Evolutionary conservation across 2,113 vertebrate species (phyloP), one percentile per base, ranked within the genome.

Genomic region (Aix galericulata): DNA sequence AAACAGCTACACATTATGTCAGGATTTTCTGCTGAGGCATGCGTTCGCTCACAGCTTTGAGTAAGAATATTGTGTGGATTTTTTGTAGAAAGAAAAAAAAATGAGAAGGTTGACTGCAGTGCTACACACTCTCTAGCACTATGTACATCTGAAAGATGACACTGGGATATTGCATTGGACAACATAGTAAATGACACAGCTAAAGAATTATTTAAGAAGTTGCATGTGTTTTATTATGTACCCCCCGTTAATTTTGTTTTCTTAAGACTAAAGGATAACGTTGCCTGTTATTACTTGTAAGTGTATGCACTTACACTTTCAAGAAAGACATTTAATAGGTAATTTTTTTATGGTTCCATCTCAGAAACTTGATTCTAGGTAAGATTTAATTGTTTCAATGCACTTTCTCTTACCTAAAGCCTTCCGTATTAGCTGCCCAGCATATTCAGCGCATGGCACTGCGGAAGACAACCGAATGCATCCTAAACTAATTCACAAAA

Each of bases 241-340:
- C 23, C 4, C 44, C 48, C 48, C 22, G 23, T 15, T 53, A 14
- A 52, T 31, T 25, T 53, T 40, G 34, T 52, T 23, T 44, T 59
- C 31, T 52, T 52, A 25, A 34, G 31, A 15, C 13, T 8, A 4
- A 32, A 29, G 2, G 4, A 20, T 11, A 38, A 32, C 27, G 12
- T 4, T 17, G 9, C 23, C 17, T 5, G 5, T 38, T 62, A 38
- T 62, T 27, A 11, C 18, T 18, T 8, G 16, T 4, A 17, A 5
- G 27, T 1, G 6, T 2, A 16, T 16, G 4, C 40, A 12, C 21
- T 2, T 4, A 17, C 2, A 9, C 3, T 26, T 25, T 6, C 18
- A 11, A 3, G 8, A 8, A 18, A 2, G 3, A 3, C 1, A 10
- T 8, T 23, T 36, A 2, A 2, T 0, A 0, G 1, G 0, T 2